Evolutionary conservation across 2,797 vertebrate genomes (phyloP).

Genomic region (Eulemur albifrons): DNA sequence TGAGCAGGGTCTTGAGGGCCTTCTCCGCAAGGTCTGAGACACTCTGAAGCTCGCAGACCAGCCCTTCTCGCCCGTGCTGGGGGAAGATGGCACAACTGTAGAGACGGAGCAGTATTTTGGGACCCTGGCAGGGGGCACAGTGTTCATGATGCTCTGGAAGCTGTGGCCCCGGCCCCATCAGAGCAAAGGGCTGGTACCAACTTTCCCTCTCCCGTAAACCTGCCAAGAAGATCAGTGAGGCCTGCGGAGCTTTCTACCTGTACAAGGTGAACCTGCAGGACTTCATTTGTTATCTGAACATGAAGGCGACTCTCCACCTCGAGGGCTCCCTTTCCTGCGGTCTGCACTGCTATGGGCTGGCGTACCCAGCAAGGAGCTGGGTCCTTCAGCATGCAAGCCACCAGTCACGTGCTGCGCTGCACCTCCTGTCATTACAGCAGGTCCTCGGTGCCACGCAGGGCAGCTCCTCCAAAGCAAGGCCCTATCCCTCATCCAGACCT

Average conservation of each 20-base stretch:
- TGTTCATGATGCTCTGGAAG: conserved; percentile 88
- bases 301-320: conserved; percentile 88
- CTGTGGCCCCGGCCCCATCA: conserved; percentile 85
- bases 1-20: background rate
- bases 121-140: conserved; percentile 85
- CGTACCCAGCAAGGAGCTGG: conserved; percentile 90
- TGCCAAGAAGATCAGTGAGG: conserved; percentile 86
- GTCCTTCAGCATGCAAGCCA: conserved; percentile 90
- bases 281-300: conserved; percentile 89
- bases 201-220: conserved; percentile 50
- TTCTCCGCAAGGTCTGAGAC: conserved; percentile 79
- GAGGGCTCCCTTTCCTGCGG: conserved; percentile 88
- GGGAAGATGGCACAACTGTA: conserved; percentile 89
- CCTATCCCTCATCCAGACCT: background rate
- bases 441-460: conserved; percentile 86
- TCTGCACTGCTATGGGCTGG: conserved; percentile 88
- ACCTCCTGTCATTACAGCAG: conserved; percentile 91
- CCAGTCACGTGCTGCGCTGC: conserved; percentile 86
- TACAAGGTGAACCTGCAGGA: conserved; percentile 90
- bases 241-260: conserved; percentile 88
- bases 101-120: conserved; percentile 90
- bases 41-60: conserved; percentile 69
- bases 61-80: conserved; percentile 84
- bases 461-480: conserved; percentile 19
- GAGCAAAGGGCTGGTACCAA: background rate